phyloP scores from a whole-genome alignment of 2,888 invertebrate genomes.

The Dastarcus helophoroides region DNA sequence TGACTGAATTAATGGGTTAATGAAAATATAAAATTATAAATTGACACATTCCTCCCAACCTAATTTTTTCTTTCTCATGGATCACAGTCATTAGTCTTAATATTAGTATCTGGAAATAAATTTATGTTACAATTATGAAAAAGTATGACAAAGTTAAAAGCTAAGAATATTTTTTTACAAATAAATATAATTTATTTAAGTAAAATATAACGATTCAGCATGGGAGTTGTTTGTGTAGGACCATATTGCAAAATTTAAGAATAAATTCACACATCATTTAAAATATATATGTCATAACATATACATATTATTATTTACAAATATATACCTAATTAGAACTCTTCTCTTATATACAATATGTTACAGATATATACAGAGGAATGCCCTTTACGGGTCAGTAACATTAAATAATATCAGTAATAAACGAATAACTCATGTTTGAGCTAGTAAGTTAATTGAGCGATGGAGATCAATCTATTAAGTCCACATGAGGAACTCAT shows the following conservation, averaged over 20 bases:
- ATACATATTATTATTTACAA: constrained; percentile 19
- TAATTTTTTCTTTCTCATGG: too few species aligned
- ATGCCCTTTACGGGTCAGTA: constrained; percentile 31
- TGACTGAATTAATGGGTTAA: too few species aligned
- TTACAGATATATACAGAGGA: constrained; percentile 32
- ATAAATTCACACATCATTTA: constrained; percentile 27
- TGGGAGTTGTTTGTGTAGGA: constrained; percentile 27
- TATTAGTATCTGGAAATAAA: too few species aligned
- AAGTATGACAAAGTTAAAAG: too few species aligned
- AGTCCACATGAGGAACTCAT: too few species aligned
- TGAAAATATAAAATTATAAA: too few species aligned
- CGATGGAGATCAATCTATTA: constrained; percentile 34
- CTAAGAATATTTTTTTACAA: too few species aligned
- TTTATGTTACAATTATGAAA: too few species aligned
- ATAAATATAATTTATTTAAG: too few species aligned
- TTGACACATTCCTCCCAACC: too few species aligned
- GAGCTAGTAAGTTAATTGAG: constrained; percentile 27
- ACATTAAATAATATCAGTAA: constrained; percentile 25
- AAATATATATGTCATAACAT: constrained; percentile 11
- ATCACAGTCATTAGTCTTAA: too few species aligned
- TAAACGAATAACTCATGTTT: constrained; percentile 20
- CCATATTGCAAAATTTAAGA: constrained; percentile 32
- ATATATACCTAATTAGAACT: constrained; percentile 29
- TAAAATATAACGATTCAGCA: too few species aligned
- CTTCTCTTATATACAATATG: constrained; percentile 35